Conservation (phyloP, 2,797 vertebrate genomes). For the Smutsia gigantea region DNA sequence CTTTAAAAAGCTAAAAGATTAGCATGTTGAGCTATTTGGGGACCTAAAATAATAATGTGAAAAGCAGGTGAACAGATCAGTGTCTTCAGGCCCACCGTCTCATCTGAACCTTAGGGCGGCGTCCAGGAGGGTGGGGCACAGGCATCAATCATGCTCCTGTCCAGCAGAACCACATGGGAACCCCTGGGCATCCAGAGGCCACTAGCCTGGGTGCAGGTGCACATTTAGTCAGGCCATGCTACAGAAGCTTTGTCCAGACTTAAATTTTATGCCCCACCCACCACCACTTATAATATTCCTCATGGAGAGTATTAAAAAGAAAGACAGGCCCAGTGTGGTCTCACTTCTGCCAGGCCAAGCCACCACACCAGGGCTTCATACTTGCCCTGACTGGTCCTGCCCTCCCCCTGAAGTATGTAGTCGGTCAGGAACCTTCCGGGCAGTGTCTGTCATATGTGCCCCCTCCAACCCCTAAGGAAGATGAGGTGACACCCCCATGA, state of each 20-base stretch:
- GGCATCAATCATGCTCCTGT: too few species aligned
- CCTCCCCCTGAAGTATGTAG: too few species aligned
- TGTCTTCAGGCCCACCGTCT: neutral
- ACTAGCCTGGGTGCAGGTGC: neutral
- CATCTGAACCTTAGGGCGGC: neutral
- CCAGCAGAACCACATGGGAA: neutral
- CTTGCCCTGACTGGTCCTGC: too few species aligned
- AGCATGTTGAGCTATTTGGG: neutral
- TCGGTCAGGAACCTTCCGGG: too few species aligned
- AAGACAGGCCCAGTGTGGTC: too few species aligned
- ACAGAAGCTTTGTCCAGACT: too few species aligned
- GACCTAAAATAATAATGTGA: neutral
- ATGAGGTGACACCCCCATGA: too few species aligned
- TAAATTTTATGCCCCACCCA: too few species aligned
- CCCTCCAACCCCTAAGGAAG: too few species aligned
- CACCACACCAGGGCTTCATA: too few species aligned
- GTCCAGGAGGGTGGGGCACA: fast-evolving
- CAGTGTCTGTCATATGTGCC: too few species aligned
- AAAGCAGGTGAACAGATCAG: neutral
- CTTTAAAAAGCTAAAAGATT: neutral
- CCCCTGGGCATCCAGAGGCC: neutral
- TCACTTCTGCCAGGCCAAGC: too few species aligned
- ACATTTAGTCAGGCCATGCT: neutral
- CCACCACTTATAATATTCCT: neutral
- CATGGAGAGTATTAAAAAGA: neutral